Percentiles rank a stretch among this genome's conserved stretches.
Conservation (phyloP, 2,888 invertebrate species). For the Thalpophila matura region DNA sequence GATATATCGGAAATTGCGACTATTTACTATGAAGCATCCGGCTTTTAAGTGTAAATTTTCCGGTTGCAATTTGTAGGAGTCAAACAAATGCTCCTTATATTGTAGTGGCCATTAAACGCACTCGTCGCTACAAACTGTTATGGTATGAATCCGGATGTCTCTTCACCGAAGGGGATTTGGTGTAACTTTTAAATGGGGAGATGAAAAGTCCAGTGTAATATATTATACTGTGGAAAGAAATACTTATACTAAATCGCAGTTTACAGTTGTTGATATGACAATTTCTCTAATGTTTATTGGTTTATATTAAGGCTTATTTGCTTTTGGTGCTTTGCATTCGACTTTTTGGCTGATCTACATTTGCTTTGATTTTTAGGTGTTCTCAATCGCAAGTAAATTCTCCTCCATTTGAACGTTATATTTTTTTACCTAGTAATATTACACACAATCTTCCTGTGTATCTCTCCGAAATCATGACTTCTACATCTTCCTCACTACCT, state of each 20-base stretch:
- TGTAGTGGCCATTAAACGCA: slow-evolving; percentile 72
- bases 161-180: slow-evolving; percentile 48
- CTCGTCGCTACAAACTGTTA: slow-evolving; percentile 61
- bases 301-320: too few relatives aligned
- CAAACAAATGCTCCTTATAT: slow-evolving; percentile 69
- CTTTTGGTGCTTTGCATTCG: too few relatives aligned
- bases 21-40: slow-evolving; percentile 85
- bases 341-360: too few relatives aligned
- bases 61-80: slow-evolving; percentile 86
- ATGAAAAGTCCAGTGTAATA: slow-evolving; percentile 12
- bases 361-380: too few relatives aligned
- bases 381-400: too few relatives aligned
- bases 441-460: slow-evolving; percentile 5
- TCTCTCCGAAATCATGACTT: slow-evolving; percentile 29
- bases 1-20: slow-evolving; percentile 87
- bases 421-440: not conserved
- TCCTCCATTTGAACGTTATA: too few relatives aligned
- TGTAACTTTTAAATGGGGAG: slow-evolving; percentile 51
- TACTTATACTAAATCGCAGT: not conserved
- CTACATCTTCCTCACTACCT: slow-evolving; percentile 58
- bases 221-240: not conserved
- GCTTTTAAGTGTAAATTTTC: slow-evolving; percentile 90
- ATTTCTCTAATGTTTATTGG: too few relatives aligned
- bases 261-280: too few relatives aligned
- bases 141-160: slow-evolving; percentile 63